Base-by-base conservation (phyloP, 1,140 invertebrate genomes). In the Achatina immaculata region DNA sequence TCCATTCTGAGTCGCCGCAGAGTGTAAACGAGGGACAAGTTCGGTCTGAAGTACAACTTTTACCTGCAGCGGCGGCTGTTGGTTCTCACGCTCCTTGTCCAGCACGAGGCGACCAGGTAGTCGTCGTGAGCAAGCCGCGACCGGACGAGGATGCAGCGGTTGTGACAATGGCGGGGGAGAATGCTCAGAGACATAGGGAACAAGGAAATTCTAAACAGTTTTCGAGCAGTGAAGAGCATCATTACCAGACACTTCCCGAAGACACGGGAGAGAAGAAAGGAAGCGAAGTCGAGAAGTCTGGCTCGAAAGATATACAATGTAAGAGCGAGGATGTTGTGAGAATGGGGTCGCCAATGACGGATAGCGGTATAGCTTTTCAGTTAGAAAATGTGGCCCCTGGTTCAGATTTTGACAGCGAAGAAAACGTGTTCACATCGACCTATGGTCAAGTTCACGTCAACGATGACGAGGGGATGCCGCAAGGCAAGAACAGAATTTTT, bases 151-250 rank as follows among this genome's bases (percentile, higher is more conserved):
- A 73, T 31, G 36, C 38, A 48, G 43, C 43, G 28, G 43, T 73
- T 21, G 24, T 73, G 71, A 31, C 38, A 73, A n/a, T 73, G 71
- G 43, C 71, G 1, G 71, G 71, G 14, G n/a, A 34, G n/a, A 43
- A 73, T 43, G 40, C 71, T 19, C 71, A 73, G 19, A 43, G 6
- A 51, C 71, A 73, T 21, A 40, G 71, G 21, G 71, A 73, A 73
- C n/a, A 43, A 4, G 1, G 71, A 28, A 34, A 43, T 9, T 48
- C 71, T 16, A 73, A 73, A 45, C 71, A 43, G 36, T 48, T 73
- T 3, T 73, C 42, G 21, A 48, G 71, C 42, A 43, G 38, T 73
- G 71, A 43, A 31, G 71, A 51, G 1, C 42, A 43, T n/a, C 42
- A 11, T 24, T 51, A 69, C 1, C 68, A 69, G 36, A 43, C 6